Evolutionary conservation across 2,888 invertebrate species (phyloP).

Genomic region (Alitta virens): DNA sequence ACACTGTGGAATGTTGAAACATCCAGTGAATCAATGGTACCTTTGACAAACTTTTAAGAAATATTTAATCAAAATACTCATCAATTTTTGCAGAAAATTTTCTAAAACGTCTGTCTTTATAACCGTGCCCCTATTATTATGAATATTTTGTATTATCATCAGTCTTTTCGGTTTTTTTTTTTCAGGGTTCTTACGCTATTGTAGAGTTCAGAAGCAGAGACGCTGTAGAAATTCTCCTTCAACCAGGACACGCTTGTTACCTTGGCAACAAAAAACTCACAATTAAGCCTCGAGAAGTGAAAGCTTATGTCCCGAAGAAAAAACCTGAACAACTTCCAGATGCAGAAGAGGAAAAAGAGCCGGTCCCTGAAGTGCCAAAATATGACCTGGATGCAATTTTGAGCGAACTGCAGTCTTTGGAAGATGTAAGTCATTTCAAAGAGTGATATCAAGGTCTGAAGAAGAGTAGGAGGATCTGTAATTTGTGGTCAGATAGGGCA

Average conservation of each 20-base stretch:
- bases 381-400: slow-evolving; percentile 1
- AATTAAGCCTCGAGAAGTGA: slow-evolving; percentile 20
- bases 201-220: slow-evolving; percentile 24
- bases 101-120: too few species aligned
- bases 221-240: slow-evolving; percentile 7
- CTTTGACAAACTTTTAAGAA: too few species aligned
- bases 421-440: slow-evolving; percentile 1
- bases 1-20: too few species aligned
- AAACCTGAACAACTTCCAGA: background rate
- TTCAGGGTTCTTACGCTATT: slow-evolving; percentile 24
- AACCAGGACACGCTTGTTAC: slow-evolving; percentile 9
- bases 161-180: too few species aligned
- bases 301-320: slow-evolving; percentile 1
- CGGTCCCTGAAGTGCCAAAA: slow-evolving; percentile 2
- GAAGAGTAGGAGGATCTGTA: too few species aligned
- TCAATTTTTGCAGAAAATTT: too few species aligned
- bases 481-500: too few species aligned
- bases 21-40: too few species aligned
- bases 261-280: slow-evolving; percentile 9
- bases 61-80: too few species aligned
- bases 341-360: background rate
- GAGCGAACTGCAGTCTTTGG: background rate
- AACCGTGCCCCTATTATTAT: too few species aligned
- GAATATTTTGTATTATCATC: too few species aligned
- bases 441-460: too few species aligned